Base-by-base conservation (phyloP, 1,140 invertebrate genomes). In the Solenopsis fugax region DNA sequence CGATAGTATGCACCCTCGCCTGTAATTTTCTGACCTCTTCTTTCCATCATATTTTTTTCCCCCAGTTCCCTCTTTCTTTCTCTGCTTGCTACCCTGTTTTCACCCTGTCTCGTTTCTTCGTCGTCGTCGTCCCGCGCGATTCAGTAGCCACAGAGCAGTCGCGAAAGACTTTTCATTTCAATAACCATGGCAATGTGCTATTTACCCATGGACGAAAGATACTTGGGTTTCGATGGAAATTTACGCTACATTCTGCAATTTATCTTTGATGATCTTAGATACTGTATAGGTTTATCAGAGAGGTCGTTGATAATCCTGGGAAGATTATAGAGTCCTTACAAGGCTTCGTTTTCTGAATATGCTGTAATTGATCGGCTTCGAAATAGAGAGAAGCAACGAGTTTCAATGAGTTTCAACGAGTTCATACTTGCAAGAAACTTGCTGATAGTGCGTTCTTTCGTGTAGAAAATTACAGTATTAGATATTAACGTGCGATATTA, bases 21-120 rank as follows among this genome's bases (percentile, higher is more conserved):
- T 93, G 92, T 93, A 94, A 94, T 94, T 93, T 92, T 91, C 90
- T 85, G 87, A 87, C 88, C 88, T 91, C 82, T 77, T 80, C 84
- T 71, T 52, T 50, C 50, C 88, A 72, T 86, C 72, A 73, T 52
- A 56, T 62, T 5, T 18, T 67, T 34, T 48, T 69, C 21, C 45
- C 24, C 7, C 4, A 4, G 16, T 64, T 56, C 29, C n/a, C 41
- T 45, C 84, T 45, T 21, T 62, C 54, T 10, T 16, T 34, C 77
- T 34, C 45, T 4, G 37, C 9, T 7, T 41, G 13, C 10, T 65
- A 0, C 50, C 16, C 10, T 58, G 56, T 56, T 76, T 64, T 64
- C 16, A 52, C 54, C 62, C 58, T 21, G 41, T n/a, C 52, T 50
- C 45, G 29, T 48, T 67, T 50, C 67, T 18, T 13, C 65, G 29